Base-by-base conservation (phyloP, 2,797 vertebrate species). In the Synanceia verrucosa region DNA sequence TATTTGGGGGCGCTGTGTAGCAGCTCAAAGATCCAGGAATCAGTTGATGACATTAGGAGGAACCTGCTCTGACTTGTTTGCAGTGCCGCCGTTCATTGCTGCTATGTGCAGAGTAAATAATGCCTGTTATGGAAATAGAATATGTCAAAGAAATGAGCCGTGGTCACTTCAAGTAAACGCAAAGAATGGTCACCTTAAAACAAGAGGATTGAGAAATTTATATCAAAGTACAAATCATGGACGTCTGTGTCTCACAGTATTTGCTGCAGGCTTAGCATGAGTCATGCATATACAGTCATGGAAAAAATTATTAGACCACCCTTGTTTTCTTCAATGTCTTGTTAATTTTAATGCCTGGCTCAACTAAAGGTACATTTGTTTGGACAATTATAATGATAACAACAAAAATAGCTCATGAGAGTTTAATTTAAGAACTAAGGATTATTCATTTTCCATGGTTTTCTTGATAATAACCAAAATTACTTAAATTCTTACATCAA, bases 101-200 rank as follows among this genome's bases (percentile, higher is more conserved):
- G 1, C n/a, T 57, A 24, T 73, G 24, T 71, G n/a, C 34, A 70
- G n/a, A 68, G 24, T 78, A 71, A 70, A 65, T 65, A 60, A 28
- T 9, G 36, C 12, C 16, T 48, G 34, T 26, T 21, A 60, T 26
- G 31, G 36, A 73, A 52, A n/a, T 50, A 13, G 39, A 24, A 26
- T 4, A 14, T 48, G 21, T 21, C 31, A 13, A 58, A 50, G 39
- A 24, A 59, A 46, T 47, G 1, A 43, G 33, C 44, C 46, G 24
- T 10, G 12, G 24, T 8, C 34, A 2, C 28, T 60, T 37, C 18
- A 39, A 37, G 18, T 19, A 18, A 47, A 58, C 9, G 19, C 4
- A n/a, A 10, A 18, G 26, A 8, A 31, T 43, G 2, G 5, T 29
- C 2, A 9, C 29, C 8, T 50, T 11, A 28, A 23, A 66, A 34